phyloP scores from a whole-genome alignment of 2,113 vertebrate genomes.

The Pipra filicauda region DNA sequence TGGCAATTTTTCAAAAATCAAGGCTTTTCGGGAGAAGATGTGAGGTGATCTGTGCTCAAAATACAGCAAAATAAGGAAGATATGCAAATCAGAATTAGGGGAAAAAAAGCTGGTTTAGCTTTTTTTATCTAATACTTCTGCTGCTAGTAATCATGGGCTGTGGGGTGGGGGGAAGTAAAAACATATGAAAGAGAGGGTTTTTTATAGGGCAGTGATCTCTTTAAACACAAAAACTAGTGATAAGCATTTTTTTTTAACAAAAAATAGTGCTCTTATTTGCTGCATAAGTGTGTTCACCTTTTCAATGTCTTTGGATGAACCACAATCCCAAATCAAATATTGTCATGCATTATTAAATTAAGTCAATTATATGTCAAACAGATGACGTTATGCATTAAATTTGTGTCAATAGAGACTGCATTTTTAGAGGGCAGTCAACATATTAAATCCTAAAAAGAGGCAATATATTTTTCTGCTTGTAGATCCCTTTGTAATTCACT shows the following conservation, averaged over 20 bases:
- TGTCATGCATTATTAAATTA: constrained; percentile 53
- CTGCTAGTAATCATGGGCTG: background rate
- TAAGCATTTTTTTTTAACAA: background rate
- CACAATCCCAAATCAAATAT: constrained; percentile 43
- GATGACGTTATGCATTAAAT: constrained; percentile 33
- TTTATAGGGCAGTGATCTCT: background rate
- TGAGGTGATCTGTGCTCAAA: background rate
- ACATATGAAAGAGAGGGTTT: background rate
- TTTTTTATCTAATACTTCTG: background rate
- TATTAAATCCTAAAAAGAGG: constrained; percentile 23
- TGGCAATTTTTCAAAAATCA: background rate
- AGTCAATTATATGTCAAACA: constrained; percentile 50
- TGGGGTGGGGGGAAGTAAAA: background rate
- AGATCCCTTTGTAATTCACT: constrained; percentile 36
- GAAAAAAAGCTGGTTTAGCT: fast-evolving
- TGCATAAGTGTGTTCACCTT: background rate
- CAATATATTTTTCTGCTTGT: background rate
- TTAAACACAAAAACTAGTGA: background rate
- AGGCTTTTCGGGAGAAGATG: background rate
- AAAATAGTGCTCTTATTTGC: background rate
- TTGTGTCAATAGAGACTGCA: constrained; percentile 5
- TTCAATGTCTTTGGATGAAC: constrained; percentile 1
- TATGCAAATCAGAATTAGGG: background rate
- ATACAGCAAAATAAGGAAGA: background rate
- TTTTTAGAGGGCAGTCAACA: constrained; percentile 38